Evolutionary conservation across 2,797 vertebrate genomes (phyloP).

Genomic region (Aselliscus stoliczkanus): DNA sequence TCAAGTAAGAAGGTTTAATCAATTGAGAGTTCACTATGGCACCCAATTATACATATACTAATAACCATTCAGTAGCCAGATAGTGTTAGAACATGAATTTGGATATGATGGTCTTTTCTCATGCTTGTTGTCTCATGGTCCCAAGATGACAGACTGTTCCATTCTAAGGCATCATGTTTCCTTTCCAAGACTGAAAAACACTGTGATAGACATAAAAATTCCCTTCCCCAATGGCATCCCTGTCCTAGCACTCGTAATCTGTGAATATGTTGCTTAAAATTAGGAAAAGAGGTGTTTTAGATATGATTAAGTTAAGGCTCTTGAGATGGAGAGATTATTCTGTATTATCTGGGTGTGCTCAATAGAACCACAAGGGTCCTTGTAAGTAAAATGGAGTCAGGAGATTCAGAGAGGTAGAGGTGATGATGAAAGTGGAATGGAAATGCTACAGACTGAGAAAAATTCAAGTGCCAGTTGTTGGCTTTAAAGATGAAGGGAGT

Average conservation of each 20-base stretch:
- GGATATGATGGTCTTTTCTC: not conserved
- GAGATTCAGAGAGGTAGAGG: not conserved
- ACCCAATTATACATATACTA: not conserved
- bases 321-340: not conserved
- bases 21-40: not conserved
- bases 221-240: rapidly evolving
- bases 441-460: not conserved
- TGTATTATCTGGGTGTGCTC: not conserved
- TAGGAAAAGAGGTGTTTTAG: not conserved
- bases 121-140: not conserved
- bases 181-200: not conserved
- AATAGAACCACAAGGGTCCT: not conserved
- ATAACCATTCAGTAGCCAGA: not conserved
- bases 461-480: not conserved
- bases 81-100: not conserved
- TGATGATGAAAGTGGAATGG: not conserved
- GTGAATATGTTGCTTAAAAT: not conserved
- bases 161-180: not conserved
- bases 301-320: not conserved
- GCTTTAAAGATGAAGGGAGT: not conserved
- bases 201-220: not conserved
- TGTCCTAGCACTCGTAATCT: not conserved
- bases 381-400: not conserved
- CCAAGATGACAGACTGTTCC: not conserved
- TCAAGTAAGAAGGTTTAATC: not conserved